phyloP scores from a whole-genome alignment of 1,140 invertebrate species.

The Drosophila ananassae region DNA sequence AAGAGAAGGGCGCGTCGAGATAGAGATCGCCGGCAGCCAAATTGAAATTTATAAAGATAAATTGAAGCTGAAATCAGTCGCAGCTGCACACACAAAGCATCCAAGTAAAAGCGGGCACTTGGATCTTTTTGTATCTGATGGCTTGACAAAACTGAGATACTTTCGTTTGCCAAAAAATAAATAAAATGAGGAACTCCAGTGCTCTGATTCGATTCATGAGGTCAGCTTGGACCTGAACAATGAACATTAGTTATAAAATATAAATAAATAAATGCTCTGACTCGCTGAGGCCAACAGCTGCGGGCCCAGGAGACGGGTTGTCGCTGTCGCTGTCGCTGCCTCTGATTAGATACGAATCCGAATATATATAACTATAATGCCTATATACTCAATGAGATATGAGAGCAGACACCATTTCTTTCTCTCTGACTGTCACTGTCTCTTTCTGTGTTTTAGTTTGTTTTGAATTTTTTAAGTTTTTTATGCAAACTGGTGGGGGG shows the following conservation, averaged over 20 bases:
- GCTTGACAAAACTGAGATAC: slow-evolving; percentile 64
- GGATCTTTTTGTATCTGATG: slow-evolving; percentile 33
- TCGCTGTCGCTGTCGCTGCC: slow-evolving; percentile 36
- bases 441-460: neutral
- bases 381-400: slow-evolving; percentile 6
- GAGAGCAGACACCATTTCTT: slow-evolving; percentile 16
- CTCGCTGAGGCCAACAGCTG: slow-evolving; percentile 58
- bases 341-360: slow-evolving; percentile 71
- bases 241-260: slow-evolving; percentile 62
- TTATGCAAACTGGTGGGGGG: slow-evolving; percentile 27
- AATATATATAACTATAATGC: slow-evolving; percentile 26
- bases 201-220: slow-evolving; percentile 54
- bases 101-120: slow-evolving; percentile 62
- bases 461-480: slow-evolving; percentile 28
- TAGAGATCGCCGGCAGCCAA: slow-evolving; percentile 29
- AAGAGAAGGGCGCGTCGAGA: slow-evolving; percentile 38
- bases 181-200: neutral
- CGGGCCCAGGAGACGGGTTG: slow-evolving; percentile 58
- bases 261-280: slow-evolving; percentile 60
- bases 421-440: slow-evolving; percentile 14
- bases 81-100: slow-evolving; percentile 56
- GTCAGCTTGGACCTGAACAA: slow-evolving; percentile 59
- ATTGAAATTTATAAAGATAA: slow-evolving; percentile 78
- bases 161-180: slow-evolving; percentile 60
- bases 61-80: slow-evolving; percentile 69